These are phyloP conservation scores for Drosophila ezoana DNA, from an alignment of 2,888 invertebrate species.

Conservation along the genomic window DNA sequence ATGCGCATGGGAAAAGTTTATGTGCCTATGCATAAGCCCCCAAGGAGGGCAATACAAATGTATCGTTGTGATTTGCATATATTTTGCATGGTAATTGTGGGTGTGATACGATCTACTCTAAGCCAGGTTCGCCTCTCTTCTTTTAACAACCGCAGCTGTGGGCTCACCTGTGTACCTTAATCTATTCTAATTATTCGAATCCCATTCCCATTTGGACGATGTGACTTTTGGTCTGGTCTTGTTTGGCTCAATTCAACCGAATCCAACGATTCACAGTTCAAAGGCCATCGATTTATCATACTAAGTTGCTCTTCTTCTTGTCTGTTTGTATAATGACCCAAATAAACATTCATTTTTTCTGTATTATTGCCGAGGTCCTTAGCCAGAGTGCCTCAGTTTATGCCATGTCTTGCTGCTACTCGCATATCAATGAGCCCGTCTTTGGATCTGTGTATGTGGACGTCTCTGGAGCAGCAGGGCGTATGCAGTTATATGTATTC, in stretches of 20 bases:
- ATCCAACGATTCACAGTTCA: constrained; percentile 54
- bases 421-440: constrained; percentile 60
- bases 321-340: constrained; percentile 62
- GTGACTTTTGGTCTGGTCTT: constrained; percentile 33
- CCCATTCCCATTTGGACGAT: constrained; percentile 10
- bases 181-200: constrained; percentile 38
- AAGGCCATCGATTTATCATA: constrained; percentile 65
- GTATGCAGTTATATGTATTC: background rate
- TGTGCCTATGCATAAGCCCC: constrained; percentile 31
- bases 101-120: constrained; percentile 2
- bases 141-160: background rate
- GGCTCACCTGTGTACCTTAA: constrained; percentile 31
- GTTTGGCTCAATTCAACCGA: constrained; percentile 16
- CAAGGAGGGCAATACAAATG: constrained; percentile 32
- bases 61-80: constrained; percentile 56
- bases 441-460: constrained; percentile 6
- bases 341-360: constrained; percentile 54
- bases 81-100: constrained; percentile 51
- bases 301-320: constrained; percentile 19
- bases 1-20: constrained; percentile 37
- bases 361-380: constrained; percentile 11
- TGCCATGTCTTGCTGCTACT: constrained; percentile 29
- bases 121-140: background rate
- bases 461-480: background rate
- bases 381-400: constrained; percentile 14